A percentile compares a stretch with the other conserved stretches of the same genome.
Conservation (phyloP, 2,888 invertebrate species). For the Cataglyphis cursor region DNA sequence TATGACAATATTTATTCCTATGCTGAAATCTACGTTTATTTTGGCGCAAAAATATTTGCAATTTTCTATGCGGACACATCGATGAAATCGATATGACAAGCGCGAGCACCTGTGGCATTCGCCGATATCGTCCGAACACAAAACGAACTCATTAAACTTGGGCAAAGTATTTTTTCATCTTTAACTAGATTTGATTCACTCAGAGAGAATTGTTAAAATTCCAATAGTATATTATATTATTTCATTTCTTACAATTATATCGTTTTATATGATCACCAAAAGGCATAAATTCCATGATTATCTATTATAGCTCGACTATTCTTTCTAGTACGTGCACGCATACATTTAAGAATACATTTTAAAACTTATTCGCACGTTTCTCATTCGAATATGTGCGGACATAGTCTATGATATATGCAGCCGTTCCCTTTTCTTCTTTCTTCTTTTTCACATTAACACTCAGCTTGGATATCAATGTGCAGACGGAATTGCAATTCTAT, state of each 20-base stretch:
- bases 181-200: slow-evolving; percentile 2
- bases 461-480: not conserved
- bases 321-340: not conserved
- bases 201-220: not conserved
- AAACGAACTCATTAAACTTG: slow-evolving; percentile 4
- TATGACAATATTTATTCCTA: slow-evolving; percentile 16
- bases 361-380: not conserved
- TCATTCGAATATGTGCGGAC: not conserved
- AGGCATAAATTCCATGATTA: slow-evolving; percentile 15
- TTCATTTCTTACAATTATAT: not conserved
- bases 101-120: slow-evolving; percentile 42
- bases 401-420: not conserved
- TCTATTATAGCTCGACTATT: not conserved
- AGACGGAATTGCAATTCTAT: slow-evolving; percentile 1
- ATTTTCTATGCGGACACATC: not conserved
- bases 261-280: not conserved
- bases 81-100: not conserved
- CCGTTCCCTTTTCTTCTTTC: not conserved
- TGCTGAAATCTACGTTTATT: not conserved
- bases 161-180: slow-evolving; percentile 12
- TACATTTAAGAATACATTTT: slow-evolving; percentile 31
- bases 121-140: not conserved
- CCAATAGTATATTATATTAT: not conserved
- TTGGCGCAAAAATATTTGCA: slow-evolving; percentile 1
- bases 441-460: slow-evolving; percentile 20